A percentile compares a stretch with the other conserved stretches of the same genome.
These are phyloP conservation scores for Lasius platythorax DNA, from an alignment of 2,888 invertebrate genomes.

Conservation along the genomic window DNA sequence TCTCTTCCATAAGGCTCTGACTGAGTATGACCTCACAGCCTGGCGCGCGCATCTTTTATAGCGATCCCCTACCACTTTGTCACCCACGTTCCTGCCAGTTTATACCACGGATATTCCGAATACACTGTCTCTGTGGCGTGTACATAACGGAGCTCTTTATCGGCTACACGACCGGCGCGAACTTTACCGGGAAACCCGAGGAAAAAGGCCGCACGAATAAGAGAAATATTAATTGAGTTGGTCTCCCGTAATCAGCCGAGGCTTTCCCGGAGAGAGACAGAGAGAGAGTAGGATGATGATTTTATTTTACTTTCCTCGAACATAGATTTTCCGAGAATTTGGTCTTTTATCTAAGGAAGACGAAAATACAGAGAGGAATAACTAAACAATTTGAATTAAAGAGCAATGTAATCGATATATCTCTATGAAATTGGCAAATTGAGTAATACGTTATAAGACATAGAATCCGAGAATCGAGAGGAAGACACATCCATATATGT, in stretches of 20 bases:
- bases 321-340: neutral
- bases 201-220: neutral
- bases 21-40: constrained; percentile 49
- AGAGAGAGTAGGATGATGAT: neutral
- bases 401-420: neutral
- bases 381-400: neutral
- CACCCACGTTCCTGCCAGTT: neutral
- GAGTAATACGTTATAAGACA: neutral
- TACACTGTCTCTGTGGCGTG: constrained; percentile 52
- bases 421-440: neutral
- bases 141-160: constrained; percentile 61
- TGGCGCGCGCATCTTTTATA: constrained; percentile 59
- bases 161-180: constrained; percentile 41
- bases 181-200: constrained; percentile 64
- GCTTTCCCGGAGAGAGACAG: neutral
- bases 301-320: constrained; percentile 5
- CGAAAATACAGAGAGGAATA: neutral
- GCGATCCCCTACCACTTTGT: constrained; percentile 20
- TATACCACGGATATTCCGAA: constrained; percentile 68
- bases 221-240: neutral
- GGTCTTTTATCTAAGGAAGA: neutral
- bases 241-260: neutral
- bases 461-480: neutral
- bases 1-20: neutral
- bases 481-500: neutral